Percentiles rank a stretch among this genome's conserved stretches.
Evolutionary conservation across 2,888 invertebrate genomes (phyloP).

Genomic region (Lottia scabra): DNA sequence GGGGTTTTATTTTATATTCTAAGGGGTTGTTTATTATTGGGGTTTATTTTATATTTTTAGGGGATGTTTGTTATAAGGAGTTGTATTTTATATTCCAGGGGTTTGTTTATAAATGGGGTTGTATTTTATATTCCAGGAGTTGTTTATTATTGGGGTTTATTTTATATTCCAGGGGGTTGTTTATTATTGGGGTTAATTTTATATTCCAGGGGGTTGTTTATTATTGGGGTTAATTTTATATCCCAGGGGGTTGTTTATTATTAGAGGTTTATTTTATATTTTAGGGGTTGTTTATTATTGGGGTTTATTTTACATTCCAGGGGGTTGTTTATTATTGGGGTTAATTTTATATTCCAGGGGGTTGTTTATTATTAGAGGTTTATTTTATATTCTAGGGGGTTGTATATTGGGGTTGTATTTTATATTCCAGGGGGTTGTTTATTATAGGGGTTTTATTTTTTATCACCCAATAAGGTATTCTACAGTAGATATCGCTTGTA

Average conservation of each 20-base stretch:
- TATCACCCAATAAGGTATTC: too few species aligned
- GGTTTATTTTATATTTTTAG: too few species aligned
- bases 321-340: slow-evolving; percentile 77
- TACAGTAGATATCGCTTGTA: too few species aligned
- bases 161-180: slow-evolving; percentile 76
- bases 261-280: slow-evolving; percentile 71
- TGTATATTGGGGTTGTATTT: slow-evolving; percentile 72
- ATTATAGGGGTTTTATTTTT: too few species aligned
- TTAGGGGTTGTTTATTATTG: slow-evolving; percentile 87
- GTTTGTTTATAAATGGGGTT: too few species aligned
- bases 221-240: slow-evolving; percentile 75
- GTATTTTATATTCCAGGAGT: too few species aligned
- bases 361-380: slow-evolving; percentile 83
- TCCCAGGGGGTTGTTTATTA: slow-evolving; percentile 84
- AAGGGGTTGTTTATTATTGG: too few species aligned
- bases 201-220: slow-evolving; percentile 78
- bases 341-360: slow-evolving; percentile 61
- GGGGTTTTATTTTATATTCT: too few species aligned
- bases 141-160: too few species aligned
- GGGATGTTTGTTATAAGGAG: too few species aligned
- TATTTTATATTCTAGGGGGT: slow-evolving; percentile 73
- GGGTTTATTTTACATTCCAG: slow-evolving; percentile 48
- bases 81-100: too few species aligned
- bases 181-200: not conserved
- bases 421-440: not conserved